Percentiles rank a stretch among this genome's conserved stretches.
Conservation (phyloP, 2,888 invertebrate genomes). For the Julus scandinavius region DNA sequence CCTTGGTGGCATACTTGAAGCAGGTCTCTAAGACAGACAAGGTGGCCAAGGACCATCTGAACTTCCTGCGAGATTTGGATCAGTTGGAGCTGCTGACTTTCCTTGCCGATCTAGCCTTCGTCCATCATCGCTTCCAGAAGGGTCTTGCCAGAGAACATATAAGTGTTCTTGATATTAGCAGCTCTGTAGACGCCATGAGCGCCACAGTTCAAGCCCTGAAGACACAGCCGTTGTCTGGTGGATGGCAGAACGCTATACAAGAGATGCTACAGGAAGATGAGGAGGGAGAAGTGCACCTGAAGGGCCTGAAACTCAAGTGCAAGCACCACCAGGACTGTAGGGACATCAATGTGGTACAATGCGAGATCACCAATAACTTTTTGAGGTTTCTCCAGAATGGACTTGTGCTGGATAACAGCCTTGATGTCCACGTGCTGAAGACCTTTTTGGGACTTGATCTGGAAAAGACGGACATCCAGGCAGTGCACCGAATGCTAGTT, state of each 20-base stretch:
- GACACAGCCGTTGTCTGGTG: neutral
- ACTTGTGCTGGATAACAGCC: neutral
- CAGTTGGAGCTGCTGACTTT: slow-evolving; percentile 1
- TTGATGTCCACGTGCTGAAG: neutral
- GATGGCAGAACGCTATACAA: slow-evolving; percentile 28
- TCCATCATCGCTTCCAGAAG: slow-evolving; percentile 27
- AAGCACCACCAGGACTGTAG: neutral
- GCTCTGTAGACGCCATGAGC: neutral
- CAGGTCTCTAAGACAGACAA: slow-evolving; percentile 20
- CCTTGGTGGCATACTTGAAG: neutral
- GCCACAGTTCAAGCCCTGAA: neutral
- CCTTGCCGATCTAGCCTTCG: neutral
- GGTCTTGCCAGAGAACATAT: neutral
- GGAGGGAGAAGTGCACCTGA: neutral
- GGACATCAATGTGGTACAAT: neutral
- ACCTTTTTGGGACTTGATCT: neutral
- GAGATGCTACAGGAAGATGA: neutral
- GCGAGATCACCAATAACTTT: slow-evolving; percentile 31
- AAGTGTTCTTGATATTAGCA: neutral
- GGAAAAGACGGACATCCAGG: neutral
- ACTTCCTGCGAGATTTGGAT: neutral
- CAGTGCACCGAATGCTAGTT: neutral
- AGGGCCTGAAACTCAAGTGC: neutral
- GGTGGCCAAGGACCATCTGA: slow-evolving; percentile 25
- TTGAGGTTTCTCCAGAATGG: slow-evolving; percentile 23